Conservation (phyloP, 2,113 vertebrate genomes). For the Rhinichthys klamathensis region DNA sequence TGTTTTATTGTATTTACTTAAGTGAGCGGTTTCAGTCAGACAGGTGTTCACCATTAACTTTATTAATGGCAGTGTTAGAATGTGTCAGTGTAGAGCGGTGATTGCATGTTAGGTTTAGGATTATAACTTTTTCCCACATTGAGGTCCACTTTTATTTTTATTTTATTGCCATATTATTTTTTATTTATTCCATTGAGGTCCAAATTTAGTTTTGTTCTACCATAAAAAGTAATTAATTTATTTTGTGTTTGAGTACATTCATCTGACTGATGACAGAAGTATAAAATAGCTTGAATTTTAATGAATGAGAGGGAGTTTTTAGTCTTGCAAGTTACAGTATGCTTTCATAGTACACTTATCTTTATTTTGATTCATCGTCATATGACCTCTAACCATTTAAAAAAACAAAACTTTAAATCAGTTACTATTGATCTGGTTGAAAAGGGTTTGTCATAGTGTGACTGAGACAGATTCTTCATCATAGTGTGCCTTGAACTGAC, state of each 20-base stretch:
- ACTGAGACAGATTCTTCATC: neutral
- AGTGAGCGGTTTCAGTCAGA: neutral
- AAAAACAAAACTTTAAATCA: neutral
- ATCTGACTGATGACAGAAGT: neutral
- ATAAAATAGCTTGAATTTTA: neutral
- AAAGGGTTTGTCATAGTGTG: neutral
- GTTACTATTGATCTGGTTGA: neutral
- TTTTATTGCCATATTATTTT: neutral
- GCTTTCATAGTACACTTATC: neutral
- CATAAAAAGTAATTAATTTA: too few relatives aligned
- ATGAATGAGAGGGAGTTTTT: neutral
- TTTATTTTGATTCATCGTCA: neutral
- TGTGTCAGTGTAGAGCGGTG: neutral
- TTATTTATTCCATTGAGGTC: neutral
- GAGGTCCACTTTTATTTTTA: neutral
- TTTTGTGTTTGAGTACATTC: too few relatives aligned
- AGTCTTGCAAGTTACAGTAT: neutral
- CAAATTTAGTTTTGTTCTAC: neutral
- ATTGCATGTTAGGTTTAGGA: neutral
- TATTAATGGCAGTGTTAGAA: neutral
- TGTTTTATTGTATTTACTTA: constrained; percentile 19
- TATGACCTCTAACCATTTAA: neutral
- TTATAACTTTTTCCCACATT: neutral
- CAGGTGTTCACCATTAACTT: neutral
- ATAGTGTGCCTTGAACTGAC: neutral